Evolutionary conservation across 92 coral and sea anemone genomes (phyloP), one percentile per base, ranked within the genome.

Genomic region (Umimayanthus chanpuru): DNA sequence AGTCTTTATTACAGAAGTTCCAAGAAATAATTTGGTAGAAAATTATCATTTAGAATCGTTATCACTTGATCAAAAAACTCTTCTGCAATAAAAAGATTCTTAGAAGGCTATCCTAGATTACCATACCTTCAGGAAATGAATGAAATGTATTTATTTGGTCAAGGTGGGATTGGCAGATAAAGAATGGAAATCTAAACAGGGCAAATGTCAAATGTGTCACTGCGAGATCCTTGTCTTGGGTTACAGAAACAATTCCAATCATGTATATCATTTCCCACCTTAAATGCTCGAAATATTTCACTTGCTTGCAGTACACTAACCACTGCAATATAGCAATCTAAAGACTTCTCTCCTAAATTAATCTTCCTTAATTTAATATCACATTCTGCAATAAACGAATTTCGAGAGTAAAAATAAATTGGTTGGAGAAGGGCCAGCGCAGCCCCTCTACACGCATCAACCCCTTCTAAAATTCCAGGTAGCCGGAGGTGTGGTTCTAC

Each of bases 81-180:
- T 28, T 56, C 47, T 29, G 15, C 49, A 18, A 28, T 2, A 56
- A 47, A 10, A 21, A 53, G 38, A 11, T 32, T 55, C 36, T 80
- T 41, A 15, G 26, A 18, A 5, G 9, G 8, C 16, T 0, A 44
- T 29, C 61, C 41, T 14, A 26, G 73, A 83, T 68, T 55, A 25
- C 65, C 56, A 83, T 25, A 25, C 43, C 65, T 70, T 67, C 65
- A 83, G 77, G 87, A 83, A 83, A 71, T 47, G 41, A 26, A 65
- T 14, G 23, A 68, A n/a, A 71, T 67, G 65, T 83, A 26, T 83
- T 68, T 83, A 50, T 83, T 68, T 81, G 87, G 30, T 83, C 87
- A 83, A 83, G 87, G 87, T 83, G 87, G 77, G 87, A 44, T 30
- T 71, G 78, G 64, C 38, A 70, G 87, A 83, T 83, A 70, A 47